Conservation (phyloP, 2,797 vertebrate species). For the Phalloptychus januarius region DNA sequence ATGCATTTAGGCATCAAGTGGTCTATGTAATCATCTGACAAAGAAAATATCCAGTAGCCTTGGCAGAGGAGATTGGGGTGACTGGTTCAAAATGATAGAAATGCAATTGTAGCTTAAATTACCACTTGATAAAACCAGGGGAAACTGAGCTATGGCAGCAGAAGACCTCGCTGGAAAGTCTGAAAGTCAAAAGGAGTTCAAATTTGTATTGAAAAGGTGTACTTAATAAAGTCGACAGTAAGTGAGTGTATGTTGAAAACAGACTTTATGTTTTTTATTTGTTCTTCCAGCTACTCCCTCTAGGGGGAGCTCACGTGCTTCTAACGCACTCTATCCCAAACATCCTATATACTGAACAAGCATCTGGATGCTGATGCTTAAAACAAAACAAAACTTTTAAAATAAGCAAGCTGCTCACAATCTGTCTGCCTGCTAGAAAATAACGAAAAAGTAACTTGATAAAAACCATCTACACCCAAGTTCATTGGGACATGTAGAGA, state of each 20-base stretch:
- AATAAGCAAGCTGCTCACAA: not conserved
- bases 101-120: not conserved
- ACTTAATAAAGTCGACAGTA: not conserved
- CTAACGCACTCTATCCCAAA: not conserved
- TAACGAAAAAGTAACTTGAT: not conserved
- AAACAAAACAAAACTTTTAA: not conserved
- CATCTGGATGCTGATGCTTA: not conserved
- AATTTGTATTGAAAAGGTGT: not conserved
- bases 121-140: not conserved
- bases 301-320: not conserved
- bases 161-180: not conserved
- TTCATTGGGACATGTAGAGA: not conserved
- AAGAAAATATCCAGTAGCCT: not conserved
- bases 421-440: not conserved
- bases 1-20: not conserved
- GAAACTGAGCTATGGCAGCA: not conserved
- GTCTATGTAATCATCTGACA: not conserved
- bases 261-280: not conserved
- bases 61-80: no score
- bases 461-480: not conserved
- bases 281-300: not conserved
- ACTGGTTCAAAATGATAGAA: no score
- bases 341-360: not conserved
- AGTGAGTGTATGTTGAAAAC: not conserved
- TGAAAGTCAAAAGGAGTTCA: not conserved